Evolutionary conservation across 2,888 invertebrate species (phyloP).

Genomic region (Eurytoma adleriae): DNA sequence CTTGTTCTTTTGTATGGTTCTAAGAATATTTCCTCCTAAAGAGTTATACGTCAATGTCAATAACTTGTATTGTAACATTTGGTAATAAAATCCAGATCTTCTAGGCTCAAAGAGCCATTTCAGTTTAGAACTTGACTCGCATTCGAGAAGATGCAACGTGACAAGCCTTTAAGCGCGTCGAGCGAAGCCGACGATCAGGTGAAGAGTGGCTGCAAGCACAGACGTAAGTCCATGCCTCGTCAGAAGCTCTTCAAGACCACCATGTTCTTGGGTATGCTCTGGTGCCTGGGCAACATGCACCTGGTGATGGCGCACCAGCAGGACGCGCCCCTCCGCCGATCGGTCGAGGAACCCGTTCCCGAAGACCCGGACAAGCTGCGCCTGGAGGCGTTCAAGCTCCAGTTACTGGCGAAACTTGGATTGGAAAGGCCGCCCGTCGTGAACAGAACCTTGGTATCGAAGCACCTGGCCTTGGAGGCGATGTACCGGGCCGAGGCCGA

Average conservation of each 20-base stretch:
- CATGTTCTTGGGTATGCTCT: conserved; percentile 56
- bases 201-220: too few relatives aligned
- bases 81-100: too few relatives aligned
- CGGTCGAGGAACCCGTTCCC: conserved; percentile 60
- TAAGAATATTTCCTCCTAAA: too few relatives aligned
- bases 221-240: too few relatives aligned
- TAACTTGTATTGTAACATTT: too few relatives aligned
- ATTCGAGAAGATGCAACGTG: too few relatives aligned
- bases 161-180: too few relatives aligned
- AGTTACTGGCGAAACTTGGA: conserved; percentile 86
- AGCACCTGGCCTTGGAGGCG: conserved; percentile 84
- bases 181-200: too few relatives aligned
- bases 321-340: conserved; percentile 73
- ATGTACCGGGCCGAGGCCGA: conserved; percentile 82
- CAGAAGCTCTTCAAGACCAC: neutral
- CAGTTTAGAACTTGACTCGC: too few relatives aligned
- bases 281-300: conserved; percentile 57
- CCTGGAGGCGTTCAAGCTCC: conserved; percentile 86
- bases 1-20: too few relatives aligned
- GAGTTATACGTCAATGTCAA: too few relatives aligned
- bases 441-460: conserved; percentile 81
- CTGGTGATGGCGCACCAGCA: conserved; percentile 64
- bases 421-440: conserved; percentile 84
- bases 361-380: conserved; percentile 78
- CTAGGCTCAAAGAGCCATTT: too few relatives aligned